Evolutionary conservation across 2,888 invertebrate genomes (phyloP).

Genomic region (Aspidiotus destructor): DNA sequence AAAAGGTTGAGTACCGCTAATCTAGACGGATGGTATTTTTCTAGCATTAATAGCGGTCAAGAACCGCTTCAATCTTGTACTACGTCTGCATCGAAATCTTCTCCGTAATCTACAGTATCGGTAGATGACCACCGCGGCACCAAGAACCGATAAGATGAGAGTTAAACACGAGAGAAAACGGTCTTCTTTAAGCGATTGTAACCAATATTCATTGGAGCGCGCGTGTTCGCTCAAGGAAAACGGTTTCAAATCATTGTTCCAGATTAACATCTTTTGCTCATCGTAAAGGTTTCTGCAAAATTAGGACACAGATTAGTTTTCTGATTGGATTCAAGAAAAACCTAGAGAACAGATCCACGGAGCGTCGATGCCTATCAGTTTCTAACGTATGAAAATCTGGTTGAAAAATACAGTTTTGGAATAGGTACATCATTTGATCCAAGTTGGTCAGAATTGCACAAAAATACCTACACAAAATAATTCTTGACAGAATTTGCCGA

Average conservation of each 20-base stretch:
- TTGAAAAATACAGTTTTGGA: too few species aligned
- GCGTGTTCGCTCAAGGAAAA: slow-evolving; percentile 36
- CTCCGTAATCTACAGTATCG: slow-evolving; percentile 33
- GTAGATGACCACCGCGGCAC: slow-evolving; percentile 35
- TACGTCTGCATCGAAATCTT: slow-evolving; percentile 19
- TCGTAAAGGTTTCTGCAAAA: slow-evolving; percentile 60
- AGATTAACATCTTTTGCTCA: slow-evolving; percentile 50
- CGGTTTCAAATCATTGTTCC: slow-evolving; percentile 28
- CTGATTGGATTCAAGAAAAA: too few species aligned
- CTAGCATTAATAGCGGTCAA: slow-evolving; percentile 20
- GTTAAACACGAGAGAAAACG: slow-evolving; percentile 32
- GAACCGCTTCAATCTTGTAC: slow-evolving; percentile 21
- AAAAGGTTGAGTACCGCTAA: too few species aligned
- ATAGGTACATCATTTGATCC: too few species aligned
- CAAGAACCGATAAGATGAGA: slow-evolving; percentile 33
- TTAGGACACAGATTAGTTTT: background rate
- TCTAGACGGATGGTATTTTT: slow-evolving; percentile 22
- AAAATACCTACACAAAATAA: too few species aligned
- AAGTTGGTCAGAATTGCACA: too few species aligned
- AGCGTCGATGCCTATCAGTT: too few species aligned
- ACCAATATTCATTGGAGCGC: slow-evolving; percentile 7
- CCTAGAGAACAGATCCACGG: too few species aligned
- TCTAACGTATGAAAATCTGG: too few species aligned
- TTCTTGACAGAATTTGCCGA: too few species aligned
- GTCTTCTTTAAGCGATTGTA: slow-evolving; percentile 33